A percentile compares a stretch with the other conserved stretches of the same genome.
These are phyloP conservation scores for Echinometra lucunter DNA, from an alignment of 53 echinoderm and acorn worm species.

Conservation along the genomic window DNA sequence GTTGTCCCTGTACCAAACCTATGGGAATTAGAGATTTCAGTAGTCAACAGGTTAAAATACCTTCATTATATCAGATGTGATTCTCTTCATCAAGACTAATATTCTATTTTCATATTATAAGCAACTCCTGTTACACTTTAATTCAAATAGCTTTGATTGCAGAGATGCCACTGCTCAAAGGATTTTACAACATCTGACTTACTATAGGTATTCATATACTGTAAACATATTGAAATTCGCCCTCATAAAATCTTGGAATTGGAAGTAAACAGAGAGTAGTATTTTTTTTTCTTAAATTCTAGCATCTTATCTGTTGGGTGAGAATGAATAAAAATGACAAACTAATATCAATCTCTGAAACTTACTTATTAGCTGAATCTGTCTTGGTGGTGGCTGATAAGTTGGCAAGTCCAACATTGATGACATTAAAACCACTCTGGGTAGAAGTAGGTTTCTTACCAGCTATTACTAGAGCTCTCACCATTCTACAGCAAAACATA, in stretches of 20 bases:
- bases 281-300: not conserved
- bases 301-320: not conserved
- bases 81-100: not conserved
- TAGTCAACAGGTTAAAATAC: no score
- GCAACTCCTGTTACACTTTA: not conserved
- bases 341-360: not conserved
- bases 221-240: not conserved
- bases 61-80: not conserved
- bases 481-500: slow-evolving; percentile 72
- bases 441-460: slow-evolving; percentile 85
- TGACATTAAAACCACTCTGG: slow-evolving; percentile 74
- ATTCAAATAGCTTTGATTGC: not conserved
- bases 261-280: no score
- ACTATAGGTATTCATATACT: not conserved
- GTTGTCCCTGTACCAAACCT: no score
- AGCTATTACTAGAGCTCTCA: slow-evolving; percentile 80
- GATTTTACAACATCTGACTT: not conserved
- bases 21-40: no score
- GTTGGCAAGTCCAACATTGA: slow-evolving; percentile 96
- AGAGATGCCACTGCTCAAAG: not conserved
- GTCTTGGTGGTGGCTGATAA: slow-evolving; percentile 89
- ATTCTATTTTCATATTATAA: not conserved
- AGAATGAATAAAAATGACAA: not conserved
- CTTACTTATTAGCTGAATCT: slow-evolving; percentile 98
- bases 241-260: not conserved